Evolutionary conservation across 30 jellyfish, hydroid and myxozoan species (phyloP), one percentile per base, ranked within the genome.

Genomic region (Sanderia malayensis): DNA sequence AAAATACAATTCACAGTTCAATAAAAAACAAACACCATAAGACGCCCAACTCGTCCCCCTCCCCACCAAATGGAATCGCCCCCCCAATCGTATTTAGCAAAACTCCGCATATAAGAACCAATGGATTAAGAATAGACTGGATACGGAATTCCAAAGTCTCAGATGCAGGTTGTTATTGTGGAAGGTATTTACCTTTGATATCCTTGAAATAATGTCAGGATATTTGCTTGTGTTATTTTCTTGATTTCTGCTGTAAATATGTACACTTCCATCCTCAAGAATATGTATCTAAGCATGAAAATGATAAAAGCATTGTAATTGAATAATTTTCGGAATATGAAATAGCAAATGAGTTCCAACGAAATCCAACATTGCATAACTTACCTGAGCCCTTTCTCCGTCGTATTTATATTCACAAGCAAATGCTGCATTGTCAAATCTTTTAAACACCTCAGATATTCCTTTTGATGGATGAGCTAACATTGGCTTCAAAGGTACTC

Each of bases 321-420:
- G n/a, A n/a, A n/a, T n/a, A n/a, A n/a, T n/a, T n/a, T n/a, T n/a
- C n/a, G n/a, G n/a, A n/a, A n/a, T n/a, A n/a, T n/a, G n/a, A n/a
- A n/a, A n/a, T n/a, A n/a, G n/a, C n/a, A n/a, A n/a, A n/a, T n/a
- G n/a, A n/a, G n/a, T n/a, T n/a, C n/a, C n/a, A n/a, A 31, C 28
- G 20, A 34, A 52, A 0, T 53, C 1, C 26, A 52, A 31, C 2
- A n/a, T 26, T 8, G 2, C 4, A 21, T 44, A 23, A 22, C 34
- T 22, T 59, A 85, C 96, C 89, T 92, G 99, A 21, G 99, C 99
- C 20, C 99, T 64, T 76, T 92, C 99, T 15, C 99, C 99, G 71
- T 92, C 99, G 44, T 92, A 92, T 31, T 92, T 92, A 70, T 70
- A 92, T 70, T 92, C 99, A 71, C 96, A 92, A 37, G 88, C 46